A percentile compares a stretch with the other conserved stretches of the same genome.
phyloP scores from a whole-genome alignment of 1,140 invertebrate species.

The Calliphora vicina region DNA sequence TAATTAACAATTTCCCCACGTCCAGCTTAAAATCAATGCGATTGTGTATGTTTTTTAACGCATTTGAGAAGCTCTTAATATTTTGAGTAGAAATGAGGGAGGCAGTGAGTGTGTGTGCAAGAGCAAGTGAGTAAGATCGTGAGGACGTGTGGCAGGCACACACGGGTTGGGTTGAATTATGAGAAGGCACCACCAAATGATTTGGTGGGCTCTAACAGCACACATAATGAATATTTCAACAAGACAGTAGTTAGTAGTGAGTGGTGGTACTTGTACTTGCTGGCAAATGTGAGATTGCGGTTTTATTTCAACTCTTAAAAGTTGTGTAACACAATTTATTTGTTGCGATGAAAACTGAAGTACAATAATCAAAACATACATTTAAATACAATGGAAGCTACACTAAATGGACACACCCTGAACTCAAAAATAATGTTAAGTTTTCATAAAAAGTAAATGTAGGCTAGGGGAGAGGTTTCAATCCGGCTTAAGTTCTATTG shows the following conservation, averaged over 20 bases:
- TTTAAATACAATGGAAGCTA: neutral
- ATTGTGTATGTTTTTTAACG: neutral
- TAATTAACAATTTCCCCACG: too few relatives aligned
- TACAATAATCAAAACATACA: neutral
- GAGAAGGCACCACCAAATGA: neutral
- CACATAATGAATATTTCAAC: neutral
- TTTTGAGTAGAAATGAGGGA: neutral
- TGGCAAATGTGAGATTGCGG: neutral
- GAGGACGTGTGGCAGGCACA: neutral
- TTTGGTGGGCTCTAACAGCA: neutral
- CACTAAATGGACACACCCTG: neutral
- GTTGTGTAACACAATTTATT: neutral
- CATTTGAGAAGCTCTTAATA: neutral
- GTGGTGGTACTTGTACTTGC: neutral
- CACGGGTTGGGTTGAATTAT: neutral
- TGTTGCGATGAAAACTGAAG: neutral
- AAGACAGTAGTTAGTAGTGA: neutral
- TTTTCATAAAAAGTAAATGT: too few relatives aligned
- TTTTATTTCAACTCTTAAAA: slow-evolving; percentile 1
- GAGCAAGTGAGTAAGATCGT: too few relatives aligned
- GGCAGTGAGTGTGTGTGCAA: neutral
- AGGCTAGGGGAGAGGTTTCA: too few relatives aligned
- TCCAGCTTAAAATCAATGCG: too few relatives aligned
- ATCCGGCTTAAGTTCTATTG: too few relatives aligned
- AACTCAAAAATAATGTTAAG: too few relatives aligned